Evolutionary conservation across 2,113 vertebrate genomes (phyloP), one percentile per base, ranked within the genome.

Genomic region (Tauraco erythrolophus): DNA sequence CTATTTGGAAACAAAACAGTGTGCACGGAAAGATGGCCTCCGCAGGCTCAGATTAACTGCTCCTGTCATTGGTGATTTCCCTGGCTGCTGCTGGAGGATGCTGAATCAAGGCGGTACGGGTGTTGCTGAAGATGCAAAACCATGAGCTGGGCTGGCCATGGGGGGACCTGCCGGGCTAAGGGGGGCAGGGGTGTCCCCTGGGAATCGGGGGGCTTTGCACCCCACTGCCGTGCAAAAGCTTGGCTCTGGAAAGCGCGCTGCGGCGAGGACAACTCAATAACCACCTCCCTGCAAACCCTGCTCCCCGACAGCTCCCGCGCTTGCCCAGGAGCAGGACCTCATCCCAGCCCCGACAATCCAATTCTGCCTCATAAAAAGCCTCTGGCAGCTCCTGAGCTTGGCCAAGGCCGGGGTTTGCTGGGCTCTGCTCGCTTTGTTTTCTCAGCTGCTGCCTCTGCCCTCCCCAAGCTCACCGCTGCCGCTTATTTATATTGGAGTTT

Each of bases 391-490:
- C 31, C 2, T 9, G 19, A 65, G 77, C 66, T 39, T 19, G 84
- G 54, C 43, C 4, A 2, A 19, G 30, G 33, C 64, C 2, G n/a
- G 58, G 64, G 17, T 53, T 91, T 45, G 89, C 91, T 30, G 94
- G 71, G 76, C 2, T 1, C 85, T 33, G 60, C 15, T 57, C 2
- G 48, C 48, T 95, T 92, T 97, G 96, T 95, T 94, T 81, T 84
- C 92, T 94, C 94, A 95, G 96, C 96, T 94, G 96, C 90, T 3
- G 77, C 75, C 89, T 94, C 71, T 86, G 74, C 81, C 91, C 81
- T 87, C 84, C 53, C 57, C 1, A 7, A 27, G 58, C 51, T 68
- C 70, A 9, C 57, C 11, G 1, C 79, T 27, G 64, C 81, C 7
- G 22, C 64, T 86, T 76, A 53, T 7, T 70, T 81, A 77, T 69